These are phyloP conservation scores for Pectinophora gossypiella DNA, from an alignment of 1,140 invertebrate genomes.

Conservation along the genomic window DNA sequence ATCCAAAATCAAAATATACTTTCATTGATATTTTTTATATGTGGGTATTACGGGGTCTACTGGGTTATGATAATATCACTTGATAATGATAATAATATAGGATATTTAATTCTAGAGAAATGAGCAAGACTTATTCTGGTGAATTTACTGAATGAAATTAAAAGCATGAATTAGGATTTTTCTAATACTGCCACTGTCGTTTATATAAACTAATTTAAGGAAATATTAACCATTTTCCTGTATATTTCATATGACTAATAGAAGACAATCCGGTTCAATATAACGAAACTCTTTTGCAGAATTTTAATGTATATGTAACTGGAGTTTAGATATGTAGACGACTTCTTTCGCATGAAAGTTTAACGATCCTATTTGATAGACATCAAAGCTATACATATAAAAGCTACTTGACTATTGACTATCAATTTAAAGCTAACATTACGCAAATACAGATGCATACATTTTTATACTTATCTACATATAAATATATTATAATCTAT, in stretches of 20 bases:
- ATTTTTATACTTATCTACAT: slow-evolving; percentile 44
- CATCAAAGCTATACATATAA: no score
- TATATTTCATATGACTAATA: background rate
- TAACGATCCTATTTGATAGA: no score
- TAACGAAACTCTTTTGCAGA: background rate
- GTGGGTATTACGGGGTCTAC: slow-evolving; percentile 24
- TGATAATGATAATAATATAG: slow-evolving; percentile 30
- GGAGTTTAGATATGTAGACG: background rate
- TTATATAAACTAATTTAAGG: slow-evolving; percentile 16
- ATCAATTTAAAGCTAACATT: background rate
- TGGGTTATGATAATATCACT: slow-evolving; percentile 24
- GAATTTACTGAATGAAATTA: slow-evolving; percentile 32
- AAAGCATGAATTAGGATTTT: slow-evolving; percentile 29
- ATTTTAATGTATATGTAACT: background rate
- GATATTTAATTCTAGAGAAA: slow-evolving; percentile 38
- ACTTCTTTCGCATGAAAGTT: no score
- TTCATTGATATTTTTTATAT: slow-evolving; percentile 50
- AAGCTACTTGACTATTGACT: background rate
- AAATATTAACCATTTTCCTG: slow-evolving; percentile 4
- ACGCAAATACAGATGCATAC: slow-evolving; percentile 28
- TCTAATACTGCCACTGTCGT: slow-evolving; percentile 32
- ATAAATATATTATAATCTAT: slow-evolving; percentile 23
- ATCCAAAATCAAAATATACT: slow-evolving; percentile 17
- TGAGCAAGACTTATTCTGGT: slow-evolving; percentile 49
- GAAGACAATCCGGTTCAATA: background rate